These are phyloP conservation scores for Sebastiscus albofasciatus DNA, from an alignment of 2,797 vertebrate species.

Conservation along the genomic window DNA sequence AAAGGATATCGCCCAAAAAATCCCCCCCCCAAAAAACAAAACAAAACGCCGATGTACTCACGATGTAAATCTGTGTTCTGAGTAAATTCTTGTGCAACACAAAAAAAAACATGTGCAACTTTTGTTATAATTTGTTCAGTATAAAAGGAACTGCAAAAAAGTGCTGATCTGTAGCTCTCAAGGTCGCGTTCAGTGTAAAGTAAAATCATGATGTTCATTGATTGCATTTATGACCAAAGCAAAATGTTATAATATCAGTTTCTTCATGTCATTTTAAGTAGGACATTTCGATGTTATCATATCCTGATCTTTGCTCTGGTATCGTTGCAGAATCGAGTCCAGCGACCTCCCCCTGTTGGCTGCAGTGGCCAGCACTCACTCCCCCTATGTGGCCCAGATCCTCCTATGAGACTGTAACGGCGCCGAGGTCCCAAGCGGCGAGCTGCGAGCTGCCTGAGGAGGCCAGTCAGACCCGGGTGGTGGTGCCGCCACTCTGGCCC, in stretches of 20 bases:
- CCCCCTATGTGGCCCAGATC: slow-evolving; percentile 98
- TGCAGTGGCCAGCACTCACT: slow-evolving; percentile 97
- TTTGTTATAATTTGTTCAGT: background rate
- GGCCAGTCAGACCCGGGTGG: slow-evolving; percentile 10
- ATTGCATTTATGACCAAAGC: background rate
- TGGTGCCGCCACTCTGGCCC: slow-evolving; percentile 3
- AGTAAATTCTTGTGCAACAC: too few relatives aligned
- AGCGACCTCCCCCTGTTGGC: slow-evolving; percentile 97
- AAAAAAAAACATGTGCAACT: too few relatives aligned
- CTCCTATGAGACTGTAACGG: slow-evolving; percentile 85
- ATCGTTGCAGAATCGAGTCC: slow-evolving; percentile 92
- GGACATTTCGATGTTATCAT: background rate
- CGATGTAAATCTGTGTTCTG: too few relatives aligned
- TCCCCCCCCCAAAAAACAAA: too few relatives aligned
- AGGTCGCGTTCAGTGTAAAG: background rate
- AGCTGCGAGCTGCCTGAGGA: slow-evolving; percentile 9
- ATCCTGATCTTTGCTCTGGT: slow-evolving; percentile 8
- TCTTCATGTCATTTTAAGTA: background rate
- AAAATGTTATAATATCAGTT: background rate
- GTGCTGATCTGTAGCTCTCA: background rate
- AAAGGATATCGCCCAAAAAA: too few relatives aligned
- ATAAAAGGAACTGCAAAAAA: background rate
- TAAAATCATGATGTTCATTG: background rate
- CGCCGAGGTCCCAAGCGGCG: background rate
- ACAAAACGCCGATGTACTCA: too few relatives aligned